Base-by-base conservation (phyloP, 2,888 invertebrate species). In the Eilema caniola region DNA sequence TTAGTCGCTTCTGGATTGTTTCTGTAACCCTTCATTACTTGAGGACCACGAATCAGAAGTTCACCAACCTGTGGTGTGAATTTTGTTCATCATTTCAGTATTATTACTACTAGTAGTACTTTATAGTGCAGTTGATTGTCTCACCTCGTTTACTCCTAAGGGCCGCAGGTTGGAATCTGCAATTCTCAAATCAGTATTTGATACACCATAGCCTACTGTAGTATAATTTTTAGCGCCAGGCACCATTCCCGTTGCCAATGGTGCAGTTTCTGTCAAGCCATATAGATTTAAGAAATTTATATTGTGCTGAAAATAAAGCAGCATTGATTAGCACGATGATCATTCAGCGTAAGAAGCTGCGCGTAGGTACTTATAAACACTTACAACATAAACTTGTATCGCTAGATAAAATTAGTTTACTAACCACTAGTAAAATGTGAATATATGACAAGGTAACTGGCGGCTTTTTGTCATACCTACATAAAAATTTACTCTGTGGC, bases 1-100 rank as follows among this genome's bases (percentile, higher is more conserved):
- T 94, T 91, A 0, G 97, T 98, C 8, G 97, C 97, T 86, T 97
- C 95, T 3, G 96, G 95, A 83, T 97, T 97, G 78, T 97, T 97
- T 77, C 96, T 96, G 85, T 98, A 98, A 0, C 97, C 97, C 81
- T 96, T 96, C 97, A 98, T 98, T 0, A 98, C 95, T 88, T 98
- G 97, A 0, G 98, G 97, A 0, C 98, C 98, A 72, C 86, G 83
- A 47, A 92, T 84, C 2, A 86, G 75, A 11, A 92, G 80, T 77
- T 92, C 92, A 57, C 92, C 92, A 60, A 89, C 75, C 92, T 92
- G 66, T 47, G 70, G 67, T 10, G n/a, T n/a, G n/a, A n/a, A n/a
- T 53, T 53, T 8, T 20, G n/a, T 53, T 7, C 2, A 10, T 23
- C 33, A 59, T 8, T 62, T 14, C n/a, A 25, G 1, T 53, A 3